Evolutionary conservation across 1,140 invertebrate genomes (phyloP).

Genomic region (Aplysia californica): DNA sequence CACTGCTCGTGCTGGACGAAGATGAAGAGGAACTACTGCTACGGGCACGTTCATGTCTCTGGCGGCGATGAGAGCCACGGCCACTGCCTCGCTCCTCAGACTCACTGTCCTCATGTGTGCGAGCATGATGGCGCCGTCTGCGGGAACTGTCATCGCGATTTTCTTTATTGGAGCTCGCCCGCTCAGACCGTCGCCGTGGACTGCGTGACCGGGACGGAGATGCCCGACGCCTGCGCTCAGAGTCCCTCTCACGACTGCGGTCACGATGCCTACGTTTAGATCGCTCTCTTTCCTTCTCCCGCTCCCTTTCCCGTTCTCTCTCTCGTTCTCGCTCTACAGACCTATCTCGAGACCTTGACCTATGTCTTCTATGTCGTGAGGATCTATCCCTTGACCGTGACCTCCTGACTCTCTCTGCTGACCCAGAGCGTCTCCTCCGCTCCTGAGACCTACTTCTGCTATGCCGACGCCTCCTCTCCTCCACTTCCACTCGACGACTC

Average conservation of each 20-base stretch:
- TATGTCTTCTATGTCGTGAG: conserved; percentile 11
- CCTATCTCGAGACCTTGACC: conserved; percentile 18
- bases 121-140: background rate
- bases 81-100: conserved; percentile 7
- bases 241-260: conserved; percentile 7
- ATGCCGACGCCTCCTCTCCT: background rate
- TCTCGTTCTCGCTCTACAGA: conserved; percentile 4
- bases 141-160: conserved; percentile 19
- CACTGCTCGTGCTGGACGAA: background rate
- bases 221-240: conserved; percentile 9
- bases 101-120: conserved; percentile 6
- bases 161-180: conserved; percentile 25
- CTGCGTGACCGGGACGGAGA: conserved; percentile 20
- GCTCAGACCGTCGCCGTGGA: conserved; percentile 18
- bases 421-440: background rate
- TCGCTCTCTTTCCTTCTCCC: conserved; percentile 9
- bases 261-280: conserved; percentile 15
- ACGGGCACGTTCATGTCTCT: conserved; percentile 7
- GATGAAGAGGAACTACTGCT: conserved; percentile 11
- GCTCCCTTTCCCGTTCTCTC: background rate
- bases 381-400: conserved; percentile 17
- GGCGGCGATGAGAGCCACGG: background rate
- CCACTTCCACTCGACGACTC: background rate
- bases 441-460: conserved; percentile 1
- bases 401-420: conserved; percentile 5